Evolutionary conservation across 2,888 invertebrate genomes (phyloP).

Genomic region (Drosophila testacea): DNA sequence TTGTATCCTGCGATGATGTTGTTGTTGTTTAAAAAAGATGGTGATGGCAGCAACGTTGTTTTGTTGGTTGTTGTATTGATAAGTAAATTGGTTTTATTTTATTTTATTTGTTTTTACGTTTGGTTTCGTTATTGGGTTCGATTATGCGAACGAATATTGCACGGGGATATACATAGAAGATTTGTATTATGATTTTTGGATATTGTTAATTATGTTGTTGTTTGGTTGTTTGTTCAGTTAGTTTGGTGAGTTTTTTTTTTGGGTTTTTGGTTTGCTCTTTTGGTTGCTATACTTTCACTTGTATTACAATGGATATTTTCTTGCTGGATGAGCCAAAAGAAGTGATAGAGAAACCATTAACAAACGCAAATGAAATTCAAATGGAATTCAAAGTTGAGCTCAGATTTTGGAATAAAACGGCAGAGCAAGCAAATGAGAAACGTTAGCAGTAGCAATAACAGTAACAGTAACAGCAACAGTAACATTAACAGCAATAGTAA

Average conservation of each 20-base stretch:
- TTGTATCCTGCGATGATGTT: constrained; percentile 61
- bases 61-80: constrained; percentile 32
- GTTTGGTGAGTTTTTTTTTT: constrained; percentile 55
- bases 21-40: constrained; percentile 19
- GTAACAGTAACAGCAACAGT: constrained; percentile 1
- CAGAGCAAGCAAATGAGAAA: constrained; percentile 80
- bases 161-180: constrained; percentile 79
- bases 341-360: constrained; percentile 70
- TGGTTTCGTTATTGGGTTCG: constrained; percentile 26
- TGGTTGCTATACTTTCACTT: constrained; percentile 81
- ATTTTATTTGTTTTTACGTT: constrained; percentile 22
- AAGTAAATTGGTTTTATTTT: constrained; percentile 18
- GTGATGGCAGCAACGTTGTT: constrained; percentile 39
- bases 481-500: constrained; percentile 6
- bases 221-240: constrained; percentile 52
- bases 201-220: constrained; percentile 46
- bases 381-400: constrained; percentile 21
- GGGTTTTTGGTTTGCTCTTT: constrained; percentile 66
- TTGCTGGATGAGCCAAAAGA: constrained; percentile 72
- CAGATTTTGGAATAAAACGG: constrained; percentile 39
- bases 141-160: constrained; percentile 42
- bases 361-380: constrained; percentile 31
- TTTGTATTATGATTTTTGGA: constrained; percentile 69
- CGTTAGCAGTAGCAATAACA: constrained; percentile 20
- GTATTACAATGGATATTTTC: constrained; percentile 82